Base-by-base conservation (phyloP, 2,113 vertebrate species). In the Malurus elegans region DNA sequence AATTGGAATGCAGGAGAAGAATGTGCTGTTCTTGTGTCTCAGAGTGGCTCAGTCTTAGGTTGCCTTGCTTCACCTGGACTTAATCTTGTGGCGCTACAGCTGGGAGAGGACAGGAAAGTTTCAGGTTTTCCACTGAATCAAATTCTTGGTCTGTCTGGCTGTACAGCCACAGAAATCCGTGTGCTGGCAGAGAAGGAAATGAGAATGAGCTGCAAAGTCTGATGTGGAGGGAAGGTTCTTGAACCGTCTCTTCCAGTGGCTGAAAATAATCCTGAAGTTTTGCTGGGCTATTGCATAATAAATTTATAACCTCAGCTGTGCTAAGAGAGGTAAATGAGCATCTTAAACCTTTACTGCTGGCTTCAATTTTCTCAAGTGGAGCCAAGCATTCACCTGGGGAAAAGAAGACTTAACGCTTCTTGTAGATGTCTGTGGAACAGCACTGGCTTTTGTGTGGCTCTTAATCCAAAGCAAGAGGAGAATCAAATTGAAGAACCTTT, bases 1-100 rank as follows among this genome's bases (percentile, higher is more conserved):
- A 74, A 32, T 16, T 29, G 56, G 20, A 66, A 57, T 34, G n/a
- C n/a, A 34, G 47, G 21, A 83, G 65, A 73, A 32, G 23, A 45
- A 9, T 23, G n/a, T 66, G 34, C n/a, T 0, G 0, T 34, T 61
- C 14, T 20, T 67, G 36, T 48, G 16, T 29, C 45, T 67, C 44
- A 21, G 26, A 45, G 45, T 20, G 47, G 14, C 44, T 83, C 53
- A 20, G 12, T 67, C 21, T 72, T 64, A 19, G 28, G 12, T 26
- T 61, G 66, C 28, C 14, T 44, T 50, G 25, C 36, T 75, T 79
- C 31, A 18, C 23, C 12, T 51, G 53, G 47, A 5, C 38, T 76
- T 4, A 44, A 18, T 57, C 47, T 4, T 47, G 29, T 14, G 28
- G 23, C 14, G 14, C 47, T 61, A 0, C 21, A 75, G n/a, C 42